phyloP scores from a whole-genome alignment of 1,140 invertebrate genomes.

The Condylostylus longicornis region DNA sequence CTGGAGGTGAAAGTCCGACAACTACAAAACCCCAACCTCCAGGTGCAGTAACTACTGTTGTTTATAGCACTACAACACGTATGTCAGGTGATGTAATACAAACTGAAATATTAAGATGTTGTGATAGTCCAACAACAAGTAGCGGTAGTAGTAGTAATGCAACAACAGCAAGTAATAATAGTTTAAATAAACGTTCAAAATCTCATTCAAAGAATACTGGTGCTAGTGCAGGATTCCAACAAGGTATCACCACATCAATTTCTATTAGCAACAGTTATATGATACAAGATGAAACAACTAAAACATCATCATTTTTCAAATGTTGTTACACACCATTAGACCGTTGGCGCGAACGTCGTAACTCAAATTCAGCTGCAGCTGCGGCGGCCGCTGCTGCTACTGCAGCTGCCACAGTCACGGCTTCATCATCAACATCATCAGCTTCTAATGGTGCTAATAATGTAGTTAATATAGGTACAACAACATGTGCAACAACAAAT shows the following conservation, averaged over 20 bases:
- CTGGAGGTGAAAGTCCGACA: neutral
- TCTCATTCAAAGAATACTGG: neutral
- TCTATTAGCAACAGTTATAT: neutral
- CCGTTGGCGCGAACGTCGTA: slow-evolving; percentile 25
- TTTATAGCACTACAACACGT: neutral
- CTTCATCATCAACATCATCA: slow-evolving; percentile 12
- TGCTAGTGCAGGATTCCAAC: no score
- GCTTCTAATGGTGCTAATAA: no score
- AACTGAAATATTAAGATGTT: neutral
- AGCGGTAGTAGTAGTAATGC: neutral
- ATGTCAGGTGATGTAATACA: slow-evolving; percentile 1
- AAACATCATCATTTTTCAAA: slow-evolving; percentile 22
- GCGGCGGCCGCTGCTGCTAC: slow-evolving; percentile 8
- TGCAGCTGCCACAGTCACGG: neutral
- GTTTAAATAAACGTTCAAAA: neutral
- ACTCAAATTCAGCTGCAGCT: neutral
- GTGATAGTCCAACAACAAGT: neutral
- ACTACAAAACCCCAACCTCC: slow-evolving; percentile 3
- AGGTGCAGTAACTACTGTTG: slow-evolving; percentile 10
- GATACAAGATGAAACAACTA: neutral
- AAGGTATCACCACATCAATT: neutral
- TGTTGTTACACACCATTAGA: slow-evolving; percentile 30
- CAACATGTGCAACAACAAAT: no score
- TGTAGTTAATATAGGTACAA: no score
- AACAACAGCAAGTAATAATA: neutral